These are phyloP conservation scores for Datnioides undecimradiatus DNA, from an alignment of 2,113 vertebrate species.

Conservation along the genomic window DNA sequence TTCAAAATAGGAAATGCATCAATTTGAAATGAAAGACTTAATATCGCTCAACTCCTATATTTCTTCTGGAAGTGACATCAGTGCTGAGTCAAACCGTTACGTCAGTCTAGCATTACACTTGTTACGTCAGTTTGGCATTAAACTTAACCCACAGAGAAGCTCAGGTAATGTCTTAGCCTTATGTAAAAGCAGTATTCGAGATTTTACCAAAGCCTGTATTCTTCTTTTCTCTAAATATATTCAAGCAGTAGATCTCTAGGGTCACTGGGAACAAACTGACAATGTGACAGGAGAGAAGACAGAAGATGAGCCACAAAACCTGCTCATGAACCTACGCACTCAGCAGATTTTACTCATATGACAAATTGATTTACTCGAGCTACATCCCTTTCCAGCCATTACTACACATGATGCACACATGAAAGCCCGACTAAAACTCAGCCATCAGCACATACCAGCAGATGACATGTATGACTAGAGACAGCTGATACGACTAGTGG, in stretches of 20 bases:
- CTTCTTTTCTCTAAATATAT: constrained; percentile 29
- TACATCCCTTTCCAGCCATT: constrained; percentile 78
- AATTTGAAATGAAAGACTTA: constrained; percentile 43
- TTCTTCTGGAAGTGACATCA: constrained; percentile 38
- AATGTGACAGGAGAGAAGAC: constrained; percentile 46
- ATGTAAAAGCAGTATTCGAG: neutral
- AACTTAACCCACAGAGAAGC: neutral
- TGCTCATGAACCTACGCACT: constrained; percentile 76
- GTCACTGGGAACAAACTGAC: constrained; percentile 34
- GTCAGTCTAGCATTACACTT: constrained; percentile 6
- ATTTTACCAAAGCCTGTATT: neutral
- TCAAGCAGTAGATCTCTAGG: constrained; percentile 22
- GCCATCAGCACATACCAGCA: constrained; percentile 80
- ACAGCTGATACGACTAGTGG: constrained; percentile 61
- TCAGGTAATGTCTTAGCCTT: constrained; percentile 15
- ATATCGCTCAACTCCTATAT: constrained; percentile 24
- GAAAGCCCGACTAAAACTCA: constrained; percentile 73
- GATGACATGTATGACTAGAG: constrained; percentile 73
- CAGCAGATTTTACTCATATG: constrained; percentile 80
- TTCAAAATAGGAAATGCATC: constrained; percentile 27
- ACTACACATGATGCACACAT: constrained; percentile 79
- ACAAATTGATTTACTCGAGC: constrained; percentile 84
- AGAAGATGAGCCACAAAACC: constrained; percentile 71
- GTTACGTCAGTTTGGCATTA: constrained; percentile 8
- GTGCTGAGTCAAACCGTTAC: constrained; percentile 37